Base-by-base conservation (phyloP, 2,888 invertebrate genomes). In the Cephalotes varians region DNA sequence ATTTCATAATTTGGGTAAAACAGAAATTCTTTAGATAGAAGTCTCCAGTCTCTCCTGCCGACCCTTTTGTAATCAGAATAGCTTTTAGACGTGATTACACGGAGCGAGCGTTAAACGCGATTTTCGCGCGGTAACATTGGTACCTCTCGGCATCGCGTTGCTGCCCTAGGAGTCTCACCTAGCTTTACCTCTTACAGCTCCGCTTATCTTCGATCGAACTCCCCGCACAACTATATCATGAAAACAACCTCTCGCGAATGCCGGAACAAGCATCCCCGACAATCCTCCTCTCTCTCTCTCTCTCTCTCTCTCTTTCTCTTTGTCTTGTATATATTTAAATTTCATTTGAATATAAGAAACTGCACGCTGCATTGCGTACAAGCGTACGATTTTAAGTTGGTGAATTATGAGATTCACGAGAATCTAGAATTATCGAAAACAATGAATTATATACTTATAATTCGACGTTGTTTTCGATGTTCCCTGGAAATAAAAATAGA, bases 191-290 rank as follows among this genome's bases (percentile, higher is more conserved):
- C 31, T 34, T 18, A n/a, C 40, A 37, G 28, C 25, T 34, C 56
- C 56, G 60, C 49, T 65, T 76, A 76, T 76, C 65, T 76, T 76
- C 74, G 74, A 76, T 76, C 65, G 74, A 76, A 28, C 37, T 56
- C 28, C 3, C 54, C 72, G 37, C 71, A 25, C 47, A 74, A 51
- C 74, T 76, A 49, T 76, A 65, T 64, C 37, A 76, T 65, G 37
- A 51, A 49, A 51, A 51, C 21, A 73, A 73, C 28, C 44, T 34
- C 28, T 25, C 18, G 28, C 34, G 18, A 64, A 37, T 37, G 37
- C 25, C 25, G 28, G 49, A 65, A 51, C 49, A 65, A 37, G 18
- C n/a, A 7, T 64, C 10, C 51, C 34, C 56, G 15, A 37, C 9
- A 37, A 71, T 2, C 9, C 12, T 10, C 12, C 28, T 44, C 9